A percentile compares a stretch with the other conserved stretches of the same genome.
phyloP scores from a whole-genome alignment of 2,797 vertebrate species.

The Scolopax bukidnonensis region DNA sequence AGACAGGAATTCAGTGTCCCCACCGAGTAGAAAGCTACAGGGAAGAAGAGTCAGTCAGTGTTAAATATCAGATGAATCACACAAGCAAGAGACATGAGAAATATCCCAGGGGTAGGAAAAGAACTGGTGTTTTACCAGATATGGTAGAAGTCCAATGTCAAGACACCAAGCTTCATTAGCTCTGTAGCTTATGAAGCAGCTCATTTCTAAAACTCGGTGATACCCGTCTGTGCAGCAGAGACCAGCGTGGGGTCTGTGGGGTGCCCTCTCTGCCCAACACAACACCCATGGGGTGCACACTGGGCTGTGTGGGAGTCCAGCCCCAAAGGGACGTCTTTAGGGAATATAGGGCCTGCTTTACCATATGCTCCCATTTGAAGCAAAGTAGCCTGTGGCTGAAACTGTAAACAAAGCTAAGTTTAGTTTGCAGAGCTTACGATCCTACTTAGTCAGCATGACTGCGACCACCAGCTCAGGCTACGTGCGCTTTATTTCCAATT shows the following conservation, averaged over 20 bases:
- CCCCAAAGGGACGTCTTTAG: neutral
- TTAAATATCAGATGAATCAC: conserved; percentile 16
- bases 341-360: neutral
- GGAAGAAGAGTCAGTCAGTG: neutral
- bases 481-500: neutral
- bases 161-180: neutral
- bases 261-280: neutral
- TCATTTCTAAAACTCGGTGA: neutral
- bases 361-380: neutral
- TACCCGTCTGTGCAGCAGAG: neutral
- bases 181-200: neutral
- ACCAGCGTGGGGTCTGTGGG: rapidly evolving
- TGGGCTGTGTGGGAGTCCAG: neutral
- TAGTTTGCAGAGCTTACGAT: neutral
- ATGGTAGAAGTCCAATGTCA: neutral
- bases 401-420: neutral
- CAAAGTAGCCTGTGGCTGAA: neutral
- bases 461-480: neutral
- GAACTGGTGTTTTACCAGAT: neutral
- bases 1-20: neutral
- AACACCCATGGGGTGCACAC: neutral
- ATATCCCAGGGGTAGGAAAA: neutral
- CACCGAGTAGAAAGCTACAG: neutral
- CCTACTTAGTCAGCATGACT: neutral
- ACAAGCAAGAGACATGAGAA: neutral